Base-by-base conservation (phyloP, 2,888 invertebrate species). In the Eulithis prunata region DNA sequence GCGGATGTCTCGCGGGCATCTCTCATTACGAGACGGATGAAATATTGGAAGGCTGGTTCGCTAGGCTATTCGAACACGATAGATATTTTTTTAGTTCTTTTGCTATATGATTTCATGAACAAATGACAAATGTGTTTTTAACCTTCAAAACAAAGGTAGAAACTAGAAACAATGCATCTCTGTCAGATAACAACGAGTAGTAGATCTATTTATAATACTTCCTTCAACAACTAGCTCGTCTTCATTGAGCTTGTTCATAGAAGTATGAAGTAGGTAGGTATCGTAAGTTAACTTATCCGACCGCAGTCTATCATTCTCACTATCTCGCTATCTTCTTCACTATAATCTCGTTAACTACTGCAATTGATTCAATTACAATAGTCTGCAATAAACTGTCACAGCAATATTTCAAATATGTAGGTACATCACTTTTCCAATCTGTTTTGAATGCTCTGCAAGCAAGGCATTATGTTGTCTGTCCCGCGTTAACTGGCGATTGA, bases 1-100 rank as follows among this genome's bases (percentile, higher is more conserved):
- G 75, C 82, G 84, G 83, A 84, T 81, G 82, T 85, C 84, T 85
- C 78, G 75, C 70, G 71, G 78, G 71, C 74, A 75, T 78, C 75
- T 77, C 73, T 72, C 70, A 67, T 64, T 72, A 68, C 59, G 71
- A 76, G 71, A 67, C 70, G 64, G 71, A 75, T 76, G 74, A 64
- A 72, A 76, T 75, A 75, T 76, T 62, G 62, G 28, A 56, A 62
- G 46, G 46, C 51, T 56, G 38, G 66, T 62, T n/a, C n/a, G n/a
- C n/a, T n/a, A n/a, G n/a, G n/a, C 46, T 55, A 51, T 62, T 60
- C 41, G 45, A 55, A 32, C 52, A 32, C 59, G 32, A 14, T 45
- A n/a, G 14, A 53, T 28, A 51, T 21, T 47, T 52, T 13, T n/a
- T 14, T 7, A 53, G 28, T 46, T 4, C n/a, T 38, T 8, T 13